Evolutionary conservation across 1,140 invertebrate genomes (phyloP), one percentile per base, ranked within the genome.

Genomic region (Aphidius gifuensis): DNA sequence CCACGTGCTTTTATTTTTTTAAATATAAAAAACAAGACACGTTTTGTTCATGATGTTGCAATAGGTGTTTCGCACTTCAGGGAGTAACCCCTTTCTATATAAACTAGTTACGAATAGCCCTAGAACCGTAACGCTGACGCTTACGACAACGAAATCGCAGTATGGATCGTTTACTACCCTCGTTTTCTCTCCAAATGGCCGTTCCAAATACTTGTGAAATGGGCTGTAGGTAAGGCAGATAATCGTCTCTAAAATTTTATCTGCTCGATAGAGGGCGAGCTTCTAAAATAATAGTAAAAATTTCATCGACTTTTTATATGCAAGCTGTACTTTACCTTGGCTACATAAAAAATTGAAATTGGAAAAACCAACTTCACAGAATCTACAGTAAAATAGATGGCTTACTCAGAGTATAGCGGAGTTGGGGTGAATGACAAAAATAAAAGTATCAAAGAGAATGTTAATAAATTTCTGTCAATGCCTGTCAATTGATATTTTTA

Each of bases 141-240:
- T 81, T 81, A 81, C 80, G 80, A 80, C 74, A 74, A 79, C 79
- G 78, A 81, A 81, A 81, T 81, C 79, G 80, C 77, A 75, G 79
- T 78, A 78, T 66, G 71, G 75, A 75, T 80, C 79, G 78, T 80
- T 80, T 80, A 73, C 69, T 71, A 68, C 61, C 66, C 58, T 67
- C 65, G 60, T 38, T 50, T 60, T 64, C 23, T 68, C 55, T 63
- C 64, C 66, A 32, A 48, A 55, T 64, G 9, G 57, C 47, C 42
- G 23, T 32, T 55, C 40, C 38, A 42, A 57, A 51, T 63, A 43
- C 58, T 56, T n/a, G 49, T 58, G 56, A 42, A 63, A 68, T 61
- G 68, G 64, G 65, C 68, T 61, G 72, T 70, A 72, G 74, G 73
- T 75, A 74, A 75, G 71, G 67, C 69, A 74, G 74, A 60, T 16